A percentile compares a stretch with the other conserved stretches of the same genome.
Conservation (phyloP, 2,797 vertebrate species). For the Manis crassicaudata region DNA sequence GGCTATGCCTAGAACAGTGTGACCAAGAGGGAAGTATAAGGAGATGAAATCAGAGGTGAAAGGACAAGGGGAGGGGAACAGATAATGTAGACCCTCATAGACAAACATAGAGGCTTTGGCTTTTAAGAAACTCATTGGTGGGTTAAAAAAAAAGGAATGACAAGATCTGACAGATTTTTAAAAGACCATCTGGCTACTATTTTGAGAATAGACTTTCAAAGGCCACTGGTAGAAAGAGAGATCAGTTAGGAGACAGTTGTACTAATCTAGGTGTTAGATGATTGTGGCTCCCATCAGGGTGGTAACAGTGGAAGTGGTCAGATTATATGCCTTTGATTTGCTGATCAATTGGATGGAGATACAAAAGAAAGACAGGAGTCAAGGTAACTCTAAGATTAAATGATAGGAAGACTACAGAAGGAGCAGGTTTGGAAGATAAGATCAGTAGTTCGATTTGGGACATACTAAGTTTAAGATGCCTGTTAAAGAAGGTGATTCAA, state of each 20-base stretch:
- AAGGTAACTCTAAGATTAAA: not conserved
- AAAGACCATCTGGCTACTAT: not conserved
- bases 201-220: not conserved
- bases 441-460: not conserved
- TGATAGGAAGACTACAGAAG: not conserved
- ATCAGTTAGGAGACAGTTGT: not conserved
- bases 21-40: not conserved
- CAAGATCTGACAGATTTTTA: not conserved
- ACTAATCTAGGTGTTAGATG: not conserved
- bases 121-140: not conserved
- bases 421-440: not conserved
- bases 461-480: constrained; percentile 2
- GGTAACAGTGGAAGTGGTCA: not conserved
- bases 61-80: not conserved
- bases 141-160: not conserved
- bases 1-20: not conserved
- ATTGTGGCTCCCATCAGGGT: not conserved
- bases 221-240: not conserved
- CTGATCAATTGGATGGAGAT: not conserved
- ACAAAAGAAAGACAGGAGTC: not conserved
- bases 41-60: not conserved
- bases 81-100: not conserved
- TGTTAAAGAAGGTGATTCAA: constrained; percentile 11
- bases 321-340: not conserved
- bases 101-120: not conserved